Percentiles rank a stretch among this genome's conserved stretches.
Conservation (phyloP, 2,888 invertebrate species). For the Myopa tessellatipennis region DNA sequence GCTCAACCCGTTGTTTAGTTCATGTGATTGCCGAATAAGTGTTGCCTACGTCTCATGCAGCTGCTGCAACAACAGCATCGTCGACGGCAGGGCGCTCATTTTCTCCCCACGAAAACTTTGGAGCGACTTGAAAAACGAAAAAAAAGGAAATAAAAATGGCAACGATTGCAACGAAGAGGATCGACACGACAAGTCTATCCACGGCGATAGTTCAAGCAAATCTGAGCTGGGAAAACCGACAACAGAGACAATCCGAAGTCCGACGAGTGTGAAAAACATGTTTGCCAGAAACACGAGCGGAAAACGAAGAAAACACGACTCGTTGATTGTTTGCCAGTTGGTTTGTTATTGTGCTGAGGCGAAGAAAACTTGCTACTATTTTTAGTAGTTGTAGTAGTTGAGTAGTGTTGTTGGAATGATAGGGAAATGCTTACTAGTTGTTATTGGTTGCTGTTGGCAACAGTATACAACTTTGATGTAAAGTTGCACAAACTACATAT, state of each 20-base stretch:
- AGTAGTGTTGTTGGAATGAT: background rate
- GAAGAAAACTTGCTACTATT: constrained; percentile 24
- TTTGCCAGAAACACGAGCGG: constrained; percentile 24
- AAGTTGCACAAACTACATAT: no score
- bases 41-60: constrained; percentile 29
- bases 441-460: constrained; percentile 31
- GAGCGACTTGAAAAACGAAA: constrained; percentile 13
- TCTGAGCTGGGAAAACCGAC: constrained; percentile 38
- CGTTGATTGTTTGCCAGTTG: background rate
- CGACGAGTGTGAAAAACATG: constrained; percentile 5
- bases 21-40: background rate
- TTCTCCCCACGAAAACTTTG: constrained; percentile 14
- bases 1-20: constrained; percentile 10
- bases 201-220: constrained; percentile 43
- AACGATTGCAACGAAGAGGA: constrained; percentile 9
- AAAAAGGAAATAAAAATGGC: constrained; percentile 7
- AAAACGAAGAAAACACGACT: constrained; percentile 14
- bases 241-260: constrained; percentile 5
- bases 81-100: constrained; percentile 10
- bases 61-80: constrained; percentile 6
- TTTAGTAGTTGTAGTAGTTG: constrained; percentile 8
- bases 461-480: background rate
- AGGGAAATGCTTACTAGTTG: background rate
- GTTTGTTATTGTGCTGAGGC: background rate
- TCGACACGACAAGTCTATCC: constrained; percentile 22